Percentiles rank a stretch among this genome's conserved stretches.
Conservation (phyloP, 2,888 invertebrate species). For the Rhingia campestris region DNA sequence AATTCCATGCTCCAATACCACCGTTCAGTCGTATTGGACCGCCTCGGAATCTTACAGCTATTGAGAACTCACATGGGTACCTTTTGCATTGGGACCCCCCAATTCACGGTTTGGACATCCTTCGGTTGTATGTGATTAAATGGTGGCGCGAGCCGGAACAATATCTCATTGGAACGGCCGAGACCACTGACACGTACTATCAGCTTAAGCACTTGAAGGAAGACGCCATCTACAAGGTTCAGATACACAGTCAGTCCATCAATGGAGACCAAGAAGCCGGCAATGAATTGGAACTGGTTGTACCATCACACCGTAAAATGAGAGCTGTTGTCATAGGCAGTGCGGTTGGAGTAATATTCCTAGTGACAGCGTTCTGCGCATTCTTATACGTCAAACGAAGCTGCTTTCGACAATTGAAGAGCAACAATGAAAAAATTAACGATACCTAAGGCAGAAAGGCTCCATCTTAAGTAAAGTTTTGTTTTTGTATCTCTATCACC, state of each 20-base stretch:
- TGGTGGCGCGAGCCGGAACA: slow-evolving; percentile 88
- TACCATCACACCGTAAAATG: slow-evolving; percentile 88
- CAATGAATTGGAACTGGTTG: slow-evolving; percentile 86
- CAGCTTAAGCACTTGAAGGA: slow-evolving; percentile 88
- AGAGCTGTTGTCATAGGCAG: slow-evolving; percentile 89
- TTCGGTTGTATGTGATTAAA: slow-evolving; percentile 87
- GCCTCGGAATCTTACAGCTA: slow-evolving; percentile 88
- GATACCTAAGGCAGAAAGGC: slow-evolving; percentile 77
- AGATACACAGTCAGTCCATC: slow-evolving; percentile 87
- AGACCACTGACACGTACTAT: slow-evolving; percentile 88
- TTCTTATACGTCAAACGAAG: slow-evolving; percentile 84
- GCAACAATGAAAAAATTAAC: slow-evolving; percentile 80
- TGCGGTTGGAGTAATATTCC: slow-evolving; percentile 87
- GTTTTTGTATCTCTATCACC: slow-evolving; percentile 33
- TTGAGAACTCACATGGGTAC: slow-evolving; percentile 89
- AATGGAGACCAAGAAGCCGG: slow-evolving; percentile 86
- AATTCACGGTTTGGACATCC: slow-evolving; percentile 84
- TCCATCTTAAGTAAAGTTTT: background rate
- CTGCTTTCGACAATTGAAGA: slow-evolving; percentile 80
- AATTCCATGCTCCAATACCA: slow-evolving; percentile 75
- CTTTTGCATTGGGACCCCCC: slow-evolving; percentile 90
- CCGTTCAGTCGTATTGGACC: slow-evolving; percentile 84
- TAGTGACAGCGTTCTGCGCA: slow-evolving; percentile 86
- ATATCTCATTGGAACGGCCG: slow-evolving; percentile 86
- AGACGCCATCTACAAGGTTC: slow-evolving; percentile 89